A percentile compares a stretch with the other conserved stretches of the same genome.
Evolutionary conservation across 2,797 vertebrate species (phyloP).

Genomic region (Euphonia xanthogaster): DNA sequence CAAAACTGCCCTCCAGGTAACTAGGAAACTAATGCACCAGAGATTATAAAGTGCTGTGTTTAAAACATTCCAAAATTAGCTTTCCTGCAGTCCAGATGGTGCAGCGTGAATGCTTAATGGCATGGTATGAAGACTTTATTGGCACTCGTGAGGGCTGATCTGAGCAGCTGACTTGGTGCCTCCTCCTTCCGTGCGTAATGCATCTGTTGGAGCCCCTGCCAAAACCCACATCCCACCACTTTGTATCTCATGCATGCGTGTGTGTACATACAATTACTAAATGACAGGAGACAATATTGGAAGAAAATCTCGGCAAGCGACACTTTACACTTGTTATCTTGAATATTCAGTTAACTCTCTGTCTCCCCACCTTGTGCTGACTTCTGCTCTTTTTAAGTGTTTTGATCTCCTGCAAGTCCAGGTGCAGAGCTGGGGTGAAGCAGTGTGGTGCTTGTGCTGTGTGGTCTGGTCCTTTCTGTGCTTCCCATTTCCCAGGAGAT

Average conservation of each 20-base stretch:
- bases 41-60: background rate
- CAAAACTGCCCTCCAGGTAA: background rate
- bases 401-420: background rate
- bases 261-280: background rate
- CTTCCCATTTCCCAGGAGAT: background rate
- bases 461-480: background rate
- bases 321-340: background rate
- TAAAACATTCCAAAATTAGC: slow-evolving; percentile 28
- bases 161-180: background rate
- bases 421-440: accelerated
- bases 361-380: background rate
- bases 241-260: background rate
- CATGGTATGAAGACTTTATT: background rate
- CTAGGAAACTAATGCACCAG: background rate
- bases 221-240: slow-evolving; percentile 15
- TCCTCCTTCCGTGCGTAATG: background rate
- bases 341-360: background rate
- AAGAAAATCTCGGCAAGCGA: background rate
- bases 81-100: slow-evolving; percentile 44
- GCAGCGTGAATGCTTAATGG: background rate
- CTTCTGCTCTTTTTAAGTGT: background rate
- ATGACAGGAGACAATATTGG: background rate
- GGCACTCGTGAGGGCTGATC: background rate
- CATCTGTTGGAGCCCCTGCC: background rate
- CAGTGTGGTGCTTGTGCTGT: background rate